Base-by-base conservation (phyloP, 1,140 invertebrate species). In the Zaprionus camerounensis region DNA sequence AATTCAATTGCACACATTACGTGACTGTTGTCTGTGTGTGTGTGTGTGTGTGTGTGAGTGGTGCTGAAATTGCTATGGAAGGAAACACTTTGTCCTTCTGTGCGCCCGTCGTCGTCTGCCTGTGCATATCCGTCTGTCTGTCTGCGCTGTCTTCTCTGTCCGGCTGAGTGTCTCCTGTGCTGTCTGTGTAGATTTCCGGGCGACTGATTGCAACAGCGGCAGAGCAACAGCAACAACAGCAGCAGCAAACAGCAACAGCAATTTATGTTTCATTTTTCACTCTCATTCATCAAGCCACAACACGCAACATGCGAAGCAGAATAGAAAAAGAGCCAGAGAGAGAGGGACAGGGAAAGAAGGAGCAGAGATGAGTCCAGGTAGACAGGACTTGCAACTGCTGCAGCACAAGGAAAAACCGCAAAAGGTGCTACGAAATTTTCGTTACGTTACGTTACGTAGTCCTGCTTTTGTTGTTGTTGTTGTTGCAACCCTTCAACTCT, bases 111-210 rank as follows among this genome's bases (percentile, higher is more conserved):
- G 41, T 75, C 68, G 38, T 36, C 46, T 13, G 46, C 11, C 20
- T 64, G 62, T 80, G 78, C 82, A 88, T 87, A 76, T 88, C 57
- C 66, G 62, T 72, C 61, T 55, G 73, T 80, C 62, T 38, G 34
- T 51, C 46, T 12, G 31, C 36, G 66, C 74, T 68, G 58, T 64
- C 71, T 70, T 86, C 80, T 68, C 59, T 55, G 41, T 58, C 36
- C 31, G 73, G 26, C 71, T 69, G 62, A 36, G 36, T 59, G 74
- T 71, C 78, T 62, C 36, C 65, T 71, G 63, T 20, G n/a, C 15
- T 78, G 80, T 81, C 78, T 84, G 85, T 90, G 79, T 81, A 76
- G 85, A 90, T 90, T 90, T 90, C 85, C 85, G 86, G 86, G 46
- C 85, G 85, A 85, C 78, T 90, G 85, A 88, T 88, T 88, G 85